Percentiles rank a stretch among this genome's conserved stretches.
Evolutionary conservation across 2,113 vertebrate genomes (phyloP).

Genomic region (Hippocampus zosterae): DNA sequence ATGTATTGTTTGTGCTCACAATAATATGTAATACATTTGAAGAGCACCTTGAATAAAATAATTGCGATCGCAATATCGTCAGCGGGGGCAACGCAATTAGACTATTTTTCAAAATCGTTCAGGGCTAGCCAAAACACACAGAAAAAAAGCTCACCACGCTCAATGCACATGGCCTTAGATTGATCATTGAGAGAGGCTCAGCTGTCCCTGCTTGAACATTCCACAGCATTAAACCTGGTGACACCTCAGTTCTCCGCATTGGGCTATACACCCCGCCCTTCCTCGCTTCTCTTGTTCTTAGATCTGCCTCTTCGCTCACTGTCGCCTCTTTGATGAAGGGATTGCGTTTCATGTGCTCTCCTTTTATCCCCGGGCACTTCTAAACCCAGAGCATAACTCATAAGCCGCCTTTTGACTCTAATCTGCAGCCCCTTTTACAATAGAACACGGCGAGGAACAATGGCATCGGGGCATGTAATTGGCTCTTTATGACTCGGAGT

Average conservation of each 20-base stretch:
- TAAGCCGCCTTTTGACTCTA: constrained; percentile 66
- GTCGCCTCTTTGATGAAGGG: constrained; percentile 73
- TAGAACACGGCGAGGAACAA: constrained; percentile 57
- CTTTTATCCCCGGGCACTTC: constrained; percentile 72
- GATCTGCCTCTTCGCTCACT: constrained; percentile 44
- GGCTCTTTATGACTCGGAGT: constrained; percentile 14
- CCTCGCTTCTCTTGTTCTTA: constrained; percentile 31
- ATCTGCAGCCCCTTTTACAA: constrained; percentile 56
- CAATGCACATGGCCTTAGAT: constrained; percentile 36
- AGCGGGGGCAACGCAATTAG: too few relatives aligned
- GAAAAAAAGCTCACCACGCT: not conserved
- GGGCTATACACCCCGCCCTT: constrained; percentile 5
- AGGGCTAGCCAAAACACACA: not conserved
- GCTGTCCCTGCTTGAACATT: constrained; percentile 67
- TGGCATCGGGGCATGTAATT: constrained; percentile 65
- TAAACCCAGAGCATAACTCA: constrained; percentile 69
- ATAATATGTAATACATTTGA: too few relatives aligned
- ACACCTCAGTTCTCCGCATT: constrained; percentile 61
- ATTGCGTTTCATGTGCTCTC: constrained; percentile 73
- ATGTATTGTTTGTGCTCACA: too few relatives aligned
- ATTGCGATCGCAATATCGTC: too few relatives aligned
- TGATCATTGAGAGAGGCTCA: constrained; percentile 65
- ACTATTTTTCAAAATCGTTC: too few relatives aligned
- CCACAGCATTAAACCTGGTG: constrained; percentile 64
- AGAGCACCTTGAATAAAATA: too few relatives aligned